Evolutionary conservation across 2,113 vertebrate species (phyloP).

Genomic region (Pterocles gutturalis): DNA sequence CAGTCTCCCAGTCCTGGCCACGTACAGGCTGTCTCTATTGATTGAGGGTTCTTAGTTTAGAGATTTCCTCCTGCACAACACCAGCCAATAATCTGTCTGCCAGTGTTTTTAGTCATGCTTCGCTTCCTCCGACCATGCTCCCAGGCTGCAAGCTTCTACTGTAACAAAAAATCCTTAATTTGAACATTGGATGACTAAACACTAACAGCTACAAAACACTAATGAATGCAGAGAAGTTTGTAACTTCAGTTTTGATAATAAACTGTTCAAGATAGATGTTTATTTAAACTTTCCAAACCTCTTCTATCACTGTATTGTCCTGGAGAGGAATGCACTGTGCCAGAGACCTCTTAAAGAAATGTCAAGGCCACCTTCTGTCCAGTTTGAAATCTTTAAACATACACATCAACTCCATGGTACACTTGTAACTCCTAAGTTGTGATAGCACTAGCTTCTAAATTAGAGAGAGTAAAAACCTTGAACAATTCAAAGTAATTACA

Average conservation of each 20-base stretch:
- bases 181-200: background rate
- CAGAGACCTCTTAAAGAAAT: background rate
- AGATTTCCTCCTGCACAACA: background rate
- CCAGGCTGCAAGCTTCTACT: background rate
- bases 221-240: background rate
- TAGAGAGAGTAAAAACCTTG: background rate
- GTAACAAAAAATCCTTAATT: conserved; percentile 46
- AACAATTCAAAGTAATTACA: background rate
- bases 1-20: background rate
- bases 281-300: background rate
- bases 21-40: background rate
- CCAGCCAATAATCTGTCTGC: conserved; percentile 19
- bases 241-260: background rate
- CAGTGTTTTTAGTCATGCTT: conserved; percentile 21
- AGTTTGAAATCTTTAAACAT: background rate
- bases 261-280: background rate
- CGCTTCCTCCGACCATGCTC: background rate
- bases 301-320: background rate
- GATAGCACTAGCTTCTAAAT: background rate
- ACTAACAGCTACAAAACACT: background rate
- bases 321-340: background rate
- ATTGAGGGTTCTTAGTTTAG: background rate
- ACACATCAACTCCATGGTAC: background rate
- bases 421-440: background rate
- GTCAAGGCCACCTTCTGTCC: background rate